A percentile compares a stretch with the other conserved stretches of the same genome.
Evolutionary conservation across 2,888 invertebrate species (phyloP).

Genomic region (Carpatolechia fugitivella): DNA sequence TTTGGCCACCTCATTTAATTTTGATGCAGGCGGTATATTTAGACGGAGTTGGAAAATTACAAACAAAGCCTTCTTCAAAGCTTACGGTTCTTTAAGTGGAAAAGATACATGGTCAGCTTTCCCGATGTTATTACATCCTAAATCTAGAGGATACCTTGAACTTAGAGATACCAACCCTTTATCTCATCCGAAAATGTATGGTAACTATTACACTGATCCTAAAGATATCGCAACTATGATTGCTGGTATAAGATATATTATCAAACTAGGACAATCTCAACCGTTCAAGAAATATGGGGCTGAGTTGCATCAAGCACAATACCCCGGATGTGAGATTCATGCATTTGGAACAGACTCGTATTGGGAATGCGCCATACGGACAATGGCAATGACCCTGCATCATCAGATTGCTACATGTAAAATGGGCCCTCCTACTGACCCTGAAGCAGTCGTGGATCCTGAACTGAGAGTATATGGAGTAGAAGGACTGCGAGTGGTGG

Average conservation of each 20-base stretch:
- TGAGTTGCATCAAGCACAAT: slow-evolving; percentile 68
- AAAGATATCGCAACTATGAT: slow-evolving; percentile 80
- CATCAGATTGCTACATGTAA: slow-evolving; percentile 84
- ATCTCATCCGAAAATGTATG: slow-evolving; percentile 86
- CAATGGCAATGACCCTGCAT: slow-evolving; percentile 75
- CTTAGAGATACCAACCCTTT: slow-evolving; percentile 86
- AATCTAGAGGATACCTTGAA: slow-evolving; percentile 84
- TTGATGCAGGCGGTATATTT: slow-evolving; percentile 77
- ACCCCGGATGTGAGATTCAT: slow-evolving; percentile 73
- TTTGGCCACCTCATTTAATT: slow-evolving; percentile 80
- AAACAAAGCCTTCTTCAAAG: slow-evolving; percentile 75
- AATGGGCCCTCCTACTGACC: slow-evolving; percentile 83
- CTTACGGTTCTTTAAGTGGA: slow-evolving; percentile 76
- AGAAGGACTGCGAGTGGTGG: slow-evolving; percentile 81
- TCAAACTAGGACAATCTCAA: slow-evolving; percentile 78
- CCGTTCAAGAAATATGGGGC: slow-evolving; percentile 80
- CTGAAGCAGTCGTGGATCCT: slow-evolving; percentile 82
- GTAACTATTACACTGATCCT: slow-evolving; percentile 87
- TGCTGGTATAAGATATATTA: slow-evolving; percentile 80
- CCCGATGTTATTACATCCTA: slow-evolving; percentile 86
- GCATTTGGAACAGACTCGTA: slow-evolving; percentile 81
- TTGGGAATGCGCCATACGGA: slow-evolving; percentile 84
- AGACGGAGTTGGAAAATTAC: slow-evolving; percentile 78
- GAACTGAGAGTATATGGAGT: slow-evolving; percentile 82
- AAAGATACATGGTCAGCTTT: slow-evolving; percentile 82